phyloP scores from a whole-genome alignment of 2,888 invertebrate species.

The Brachylomia viminalis region DNA sequence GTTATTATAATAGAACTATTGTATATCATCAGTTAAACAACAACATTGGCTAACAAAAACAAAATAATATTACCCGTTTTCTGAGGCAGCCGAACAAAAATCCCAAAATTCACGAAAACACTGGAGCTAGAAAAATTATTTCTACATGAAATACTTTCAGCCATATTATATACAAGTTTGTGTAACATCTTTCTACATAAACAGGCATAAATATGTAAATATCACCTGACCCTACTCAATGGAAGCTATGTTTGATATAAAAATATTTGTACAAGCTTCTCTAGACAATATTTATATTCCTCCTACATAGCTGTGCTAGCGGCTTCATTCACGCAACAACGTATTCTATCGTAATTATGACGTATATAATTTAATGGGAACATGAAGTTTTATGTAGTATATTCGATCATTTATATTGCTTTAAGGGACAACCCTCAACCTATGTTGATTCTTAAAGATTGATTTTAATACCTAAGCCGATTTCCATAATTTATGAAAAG shows the following conservation, averaged over 20 bases:
- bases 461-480: background rate
- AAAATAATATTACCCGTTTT: background rate
- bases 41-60: background rate
- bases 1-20: background rate
- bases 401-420: conserved; percentile 7
- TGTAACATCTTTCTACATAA: conserved; percentile 7
- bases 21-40: too few relatives aligned
- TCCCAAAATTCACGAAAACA: conserved; percentile 9
- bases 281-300: conserved; percentile 12
- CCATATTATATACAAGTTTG: conserved; percentile 4
- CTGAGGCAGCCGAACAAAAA: background rate
- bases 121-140: background rate
- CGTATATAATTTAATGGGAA: too few relatives aligned
- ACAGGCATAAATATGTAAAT: conserved; percentile 48
- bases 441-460: too few relatives aligned
- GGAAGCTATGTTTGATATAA: conserved; percentile 22
- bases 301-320: background rate
- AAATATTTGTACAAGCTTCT: conserved; percentile 15
- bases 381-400: background rate
- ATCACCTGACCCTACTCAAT: conserved; percentile 41
- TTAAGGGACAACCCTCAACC: background rate
- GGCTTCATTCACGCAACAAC: background rate
- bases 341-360: background rate
- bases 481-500: background rate
- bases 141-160: conserved; percentile 9